Percentiles rank a stretch among this genome's conserved stretches.
Conservation (phyloP, 1,140 invertebrate species). For the Latrodectus geometricus region DNA sequence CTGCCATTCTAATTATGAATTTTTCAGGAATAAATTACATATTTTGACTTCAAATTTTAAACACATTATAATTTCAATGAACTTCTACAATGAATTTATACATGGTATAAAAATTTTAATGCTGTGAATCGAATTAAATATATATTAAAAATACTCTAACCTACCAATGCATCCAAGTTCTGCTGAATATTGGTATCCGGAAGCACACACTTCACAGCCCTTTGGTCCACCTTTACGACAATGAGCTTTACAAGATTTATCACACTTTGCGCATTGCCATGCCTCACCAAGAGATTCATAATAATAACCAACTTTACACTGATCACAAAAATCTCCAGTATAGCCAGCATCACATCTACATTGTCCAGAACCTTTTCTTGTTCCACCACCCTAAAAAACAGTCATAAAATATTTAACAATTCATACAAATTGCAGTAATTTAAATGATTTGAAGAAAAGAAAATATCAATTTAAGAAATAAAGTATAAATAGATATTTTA, state of each 20-base stretch:
- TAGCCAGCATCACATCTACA: conserved; percentile 92
- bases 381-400: conserved; percentile 81
- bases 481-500: too few relatives aligned
- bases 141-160: not conserved
- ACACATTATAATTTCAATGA: too few relatives aligned
- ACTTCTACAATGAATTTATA: too few relatives aligned
- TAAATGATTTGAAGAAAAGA: too few relatives aligned
- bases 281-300: conserved; percentile 35
- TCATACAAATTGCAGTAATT: too few relatives aligned
- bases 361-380: conserved; percentile 90
- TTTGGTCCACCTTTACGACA: conserved; percentile 84
- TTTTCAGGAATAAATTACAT: too few relatives aligned
- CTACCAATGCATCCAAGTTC: conserved; percentile 81
- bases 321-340: conserved; percentile 80
- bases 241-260: conserved; percentile 82
- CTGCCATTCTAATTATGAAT: too few relatives aligned
- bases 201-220: conserved; percentile 85
- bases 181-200: conserved; percentile 82
- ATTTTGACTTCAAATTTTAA: too few relatives aligned
- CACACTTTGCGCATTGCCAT: conserved; percentile 75
- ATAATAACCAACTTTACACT: conserved; percentile 83
- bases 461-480: too few relatives aligned
- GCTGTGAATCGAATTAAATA: too few relatives aligned
- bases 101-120: too few relatives aligned
- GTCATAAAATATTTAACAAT: too few relatives aligned